phyloP scores from a whole-genome alignment of 2,888 invertebrate genomes.

The Abrostola tripartita region DNA sequence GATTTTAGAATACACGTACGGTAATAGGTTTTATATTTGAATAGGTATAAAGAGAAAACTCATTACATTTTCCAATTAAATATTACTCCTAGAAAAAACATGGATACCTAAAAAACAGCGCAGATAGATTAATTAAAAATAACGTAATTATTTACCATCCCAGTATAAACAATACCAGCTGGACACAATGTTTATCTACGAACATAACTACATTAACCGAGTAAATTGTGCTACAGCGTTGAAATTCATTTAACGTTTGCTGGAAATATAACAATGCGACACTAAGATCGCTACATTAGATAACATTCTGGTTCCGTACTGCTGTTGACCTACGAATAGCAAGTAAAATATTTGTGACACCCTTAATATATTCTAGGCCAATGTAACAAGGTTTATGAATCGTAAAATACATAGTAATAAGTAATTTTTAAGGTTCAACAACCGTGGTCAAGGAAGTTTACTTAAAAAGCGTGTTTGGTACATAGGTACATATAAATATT shows the following conservation, averaged over 20 bases:
- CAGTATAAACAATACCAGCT: neutral
- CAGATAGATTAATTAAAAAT: neutral
- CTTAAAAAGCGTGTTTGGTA: constrained; percentile 15
- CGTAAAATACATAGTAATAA: constrained; percentile 30
- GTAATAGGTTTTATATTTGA: too few relatives aligned
- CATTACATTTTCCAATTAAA: too few relatives aligned
- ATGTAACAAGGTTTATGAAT: constrained; percentile 30
- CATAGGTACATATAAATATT: constrained; percentile 17
- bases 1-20: too few relatives aligned
- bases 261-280: constrained; percentile 29
- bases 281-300: constrained; percentile 32
- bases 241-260: constrained; percentile 32
- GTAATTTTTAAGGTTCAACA: constrained; percentile 27
- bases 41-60: too few relatives aligned
- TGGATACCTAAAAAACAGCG: too few relatives aligned
- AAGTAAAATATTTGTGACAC: constrained; percentile 28
- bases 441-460: constrained; percentile 9
- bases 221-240: constrained; percentile 19
- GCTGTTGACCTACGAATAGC: constrained; percentile 21
- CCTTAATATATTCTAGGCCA: constrained; percentile 36
- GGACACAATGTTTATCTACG: constrained; percentile 18
- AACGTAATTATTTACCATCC: neutral
- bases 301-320: constrained; percentile 14
- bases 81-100: too few relatives aligned
- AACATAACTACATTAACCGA: constrained; percentile 22